These are phyloP conservation scores for Globodera ellingtonae DNA, from an alignment of 1,140 invertebrate species.

Conservation along the genomic window DNA sequence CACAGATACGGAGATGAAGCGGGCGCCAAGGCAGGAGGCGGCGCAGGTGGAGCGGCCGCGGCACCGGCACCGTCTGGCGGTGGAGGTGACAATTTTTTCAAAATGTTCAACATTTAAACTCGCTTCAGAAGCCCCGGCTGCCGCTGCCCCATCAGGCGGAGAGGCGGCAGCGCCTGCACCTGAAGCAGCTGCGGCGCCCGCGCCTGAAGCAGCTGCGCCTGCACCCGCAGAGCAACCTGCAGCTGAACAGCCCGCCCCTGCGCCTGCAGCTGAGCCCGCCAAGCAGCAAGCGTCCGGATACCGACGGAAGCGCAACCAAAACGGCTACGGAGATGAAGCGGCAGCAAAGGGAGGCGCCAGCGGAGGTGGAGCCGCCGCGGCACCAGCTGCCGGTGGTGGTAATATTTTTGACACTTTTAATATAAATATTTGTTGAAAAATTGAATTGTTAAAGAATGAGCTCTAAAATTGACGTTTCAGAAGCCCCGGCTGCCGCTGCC, in stretches of 20 bases:
- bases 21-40: slow-evolving; percentile 12
- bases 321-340: slow-evolving; percentile 22
- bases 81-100: not conserved
- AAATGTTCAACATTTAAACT: too few relatives aligned
- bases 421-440: too few relatives aligned
- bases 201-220: slow-evolving; percentile 21
- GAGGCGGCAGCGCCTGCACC: slow-evolving; percentile 8
- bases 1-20: slow-evolving; percentile 19
- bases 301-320: slow-evolving; percentile 16
- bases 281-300: slow-evolving; percentile 11
- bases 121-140: not conserved
- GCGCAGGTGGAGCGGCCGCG: slow-evolving; percentile 2
- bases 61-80: slow-evolving; percentile 6
- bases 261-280: not conserved
- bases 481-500: not conserved
- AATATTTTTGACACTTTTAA: too few relatives aligned
- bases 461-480: not conserved
- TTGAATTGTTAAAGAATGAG: not conserved
- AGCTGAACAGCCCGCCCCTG: not conserved
- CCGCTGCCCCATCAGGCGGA: slow-evolving; percentile 11
- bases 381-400: not conserved
- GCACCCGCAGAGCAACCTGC: slow-evolving; percentile 8
- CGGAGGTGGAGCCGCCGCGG: not conserved
- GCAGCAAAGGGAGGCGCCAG: not conserved
- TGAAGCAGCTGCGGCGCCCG: slow-evolving; percentile 9